Evolutionary conservation across 2,113 vertebrate genomes (phyloP).

Genomic region (Myocastor coypus): DNA sequence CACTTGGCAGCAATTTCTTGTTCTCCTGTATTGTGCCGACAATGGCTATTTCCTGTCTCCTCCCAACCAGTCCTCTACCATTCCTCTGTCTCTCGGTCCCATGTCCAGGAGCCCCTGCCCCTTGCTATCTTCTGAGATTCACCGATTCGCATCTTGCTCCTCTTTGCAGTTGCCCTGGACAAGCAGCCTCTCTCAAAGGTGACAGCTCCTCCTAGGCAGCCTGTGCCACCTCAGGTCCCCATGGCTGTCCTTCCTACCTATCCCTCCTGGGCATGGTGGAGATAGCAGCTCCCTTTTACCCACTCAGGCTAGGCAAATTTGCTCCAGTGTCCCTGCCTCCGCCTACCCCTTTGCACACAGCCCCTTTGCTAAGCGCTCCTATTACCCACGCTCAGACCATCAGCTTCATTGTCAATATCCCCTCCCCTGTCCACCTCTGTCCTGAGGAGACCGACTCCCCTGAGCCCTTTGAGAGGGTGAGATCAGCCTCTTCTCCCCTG

Average conservation of each 20-base stretch:
- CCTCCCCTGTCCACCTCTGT: neutral
- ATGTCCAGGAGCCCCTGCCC: neutral
- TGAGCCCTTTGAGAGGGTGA: rapidly evolving
- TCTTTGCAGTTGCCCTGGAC: neutral
- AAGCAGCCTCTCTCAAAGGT: neutral
- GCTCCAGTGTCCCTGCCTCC: no score
- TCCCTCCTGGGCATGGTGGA: neutral
- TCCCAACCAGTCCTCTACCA: no score
- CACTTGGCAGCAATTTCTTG: neutral
- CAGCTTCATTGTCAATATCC: neutral
- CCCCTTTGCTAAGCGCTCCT: neutral
- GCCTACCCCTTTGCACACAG: neutral
- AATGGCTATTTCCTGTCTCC: neutral
- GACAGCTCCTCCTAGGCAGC: neutral
- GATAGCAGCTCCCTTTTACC: neutral
- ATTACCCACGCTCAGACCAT: neutral
- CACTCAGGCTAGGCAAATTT: neutral
- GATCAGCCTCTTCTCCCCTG: neutral
- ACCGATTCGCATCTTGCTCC: neutral
- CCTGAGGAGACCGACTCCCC: neutral
- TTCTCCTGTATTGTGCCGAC: neutral
- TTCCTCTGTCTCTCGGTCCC: neutral
- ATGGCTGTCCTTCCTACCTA: rapidly evolving
- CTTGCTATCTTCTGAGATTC: neutral
- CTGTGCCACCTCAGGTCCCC: neutral